Conservation (phyloP, 1,140 invertebrate species). For the Trachelipus rathkii region DNA sequence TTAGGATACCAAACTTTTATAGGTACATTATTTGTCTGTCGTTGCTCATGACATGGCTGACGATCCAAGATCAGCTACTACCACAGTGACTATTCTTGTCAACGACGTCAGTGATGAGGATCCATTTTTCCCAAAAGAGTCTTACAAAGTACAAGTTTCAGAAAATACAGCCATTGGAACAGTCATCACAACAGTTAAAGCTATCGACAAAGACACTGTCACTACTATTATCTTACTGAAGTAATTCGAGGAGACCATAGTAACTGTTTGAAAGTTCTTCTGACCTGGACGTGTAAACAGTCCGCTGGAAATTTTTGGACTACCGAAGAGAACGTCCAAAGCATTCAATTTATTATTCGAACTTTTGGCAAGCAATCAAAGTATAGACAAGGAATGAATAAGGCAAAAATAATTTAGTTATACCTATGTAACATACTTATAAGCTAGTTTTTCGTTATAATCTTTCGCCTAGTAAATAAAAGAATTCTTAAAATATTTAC, state of each 20-base stretch:
- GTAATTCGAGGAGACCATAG: slow-evolving; percentile 65
- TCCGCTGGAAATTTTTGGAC: slow-evolving; percentile 68
- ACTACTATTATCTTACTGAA: slow-evolving; percentile 70
- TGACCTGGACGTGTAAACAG: slow-evolving; percentile 60
- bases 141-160: not conserved
- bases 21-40: slow-evolving; percentile 58
- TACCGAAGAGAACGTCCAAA: slow-evolving; percentile 69
- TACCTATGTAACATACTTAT: too few relatives aligned
- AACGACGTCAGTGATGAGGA: slow-evolving; percentile 77
- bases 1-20: slow-evolving; percentile 39
- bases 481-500: too few relatives aligned
- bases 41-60: slow-evolving; percentile 81
- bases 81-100: slow-evolving; percentile 74
- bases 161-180: slow-evolving; percentile 13
- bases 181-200: slow-evolving; percentile 27
- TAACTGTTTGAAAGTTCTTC: slow-evolving; percentile 30
- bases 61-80: slow-evolving; percentile 77
- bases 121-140: slow-evolving; percentile 63
- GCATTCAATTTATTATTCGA: slow-evolving; percentile 70
- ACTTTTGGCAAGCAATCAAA: slow-evolving; percentile 52
- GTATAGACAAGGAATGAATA: too few relatives aligned
- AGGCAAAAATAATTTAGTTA: too few relatives aligned
- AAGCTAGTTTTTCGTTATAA: too few relatives aligned
- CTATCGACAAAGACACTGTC: slow-evolving; percentile 46
- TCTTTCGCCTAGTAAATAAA: too few relatives aligned